These are phyloP conservation scores for Schizotus pectinicornis DNA, from an alignment of 2,888 invertebrate species.

Conservation along the genomic window DNA sequence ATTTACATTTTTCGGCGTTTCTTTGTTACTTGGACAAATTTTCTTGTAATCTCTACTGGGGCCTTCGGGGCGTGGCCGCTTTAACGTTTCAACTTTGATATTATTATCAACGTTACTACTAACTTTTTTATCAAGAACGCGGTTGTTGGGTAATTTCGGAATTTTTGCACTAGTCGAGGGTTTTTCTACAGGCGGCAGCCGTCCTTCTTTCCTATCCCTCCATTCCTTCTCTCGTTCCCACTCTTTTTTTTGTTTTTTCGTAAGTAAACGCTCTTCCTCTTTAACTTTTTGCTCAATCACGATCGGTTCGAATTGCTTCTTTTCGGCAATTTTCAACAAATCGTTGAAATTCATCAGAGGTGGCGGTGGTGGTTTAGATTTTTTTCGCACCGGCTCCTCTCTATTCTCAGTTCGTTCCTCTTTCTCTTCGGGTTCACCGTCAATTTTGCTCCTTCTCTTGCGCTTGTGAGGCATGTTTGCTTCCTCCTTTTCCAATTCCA, in stretches of 20 bases:
- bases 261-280: slow-evolving; percentile 74
- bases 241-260: slow-evolving; percentile 80
- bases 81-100: neutral
- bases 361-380: slow-evolving; percentile 71
- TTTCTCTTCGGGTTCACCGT: slow-evolving; percentile 39
- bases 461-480: slow-evolving; percentile 72
- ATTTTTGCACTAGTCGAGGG: neutral
- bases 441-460: slow-evolving; percentile 34
- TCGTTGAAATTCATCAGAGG: slow-evolving; percentile 73
- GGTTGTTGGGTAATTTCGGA: neutral
- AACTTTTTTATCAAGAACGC: slow-evolving; percentile 1
- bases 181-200: slow-evolving; percentile 35
- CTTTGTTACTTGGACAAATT: neutral
- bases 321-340: slow-evolving; percentile 80
- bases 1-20: neutral
- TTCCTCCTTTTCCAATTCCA: slow-evolving; percentile 74
- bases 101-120: neutral
- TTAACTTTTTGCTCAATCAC: slow-evolving; percentile 64
- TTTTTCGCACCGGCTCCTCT: slow-evolving; percentile 50
- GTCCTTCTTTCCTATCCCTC: slow-evolving; percentile 62
- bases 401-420: slow-evolving; percentile 45
- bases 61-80: neutral
- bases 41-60: neutral
- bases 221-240: slow-evolving; percentile 74
- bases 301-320: slow-evolving; percentile 82